A percentile compares a stretch with the other conserved stretches of the same genome.
Evolutionary conservation across 2,113 vertebrate species (phyloP).

Genomic region (Pelmatolapia mariae): DNA sequence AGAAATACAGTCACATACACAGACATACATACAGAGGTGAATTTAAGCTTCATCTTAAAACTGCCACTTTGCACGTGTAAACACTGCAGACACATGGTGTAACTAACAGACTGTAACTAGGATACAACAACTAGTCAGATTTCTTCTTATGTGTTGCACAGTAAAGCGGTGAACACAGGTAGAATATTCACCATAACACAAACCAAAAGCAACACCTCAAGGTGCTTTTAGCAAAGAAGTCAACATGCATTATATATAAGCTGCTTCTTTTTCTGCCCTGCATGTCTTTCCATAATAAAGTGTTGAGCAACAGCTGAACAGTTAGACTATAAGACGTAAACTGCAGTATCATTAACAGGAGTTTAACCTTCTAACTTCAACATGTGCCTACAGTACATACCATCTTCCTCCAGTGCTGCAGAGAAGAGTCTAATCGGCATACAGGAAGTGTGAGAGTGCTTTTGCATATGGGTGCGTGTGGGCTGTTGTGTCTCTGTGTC

Average conservation of each 20-base stretch:
- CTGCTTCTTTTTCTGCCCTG: neutral
- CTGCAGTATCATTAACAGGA: neutral
- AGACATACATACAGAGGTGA: neutral
- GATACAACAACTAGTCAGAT: neutral
- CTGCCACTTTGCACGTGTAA: neutral
- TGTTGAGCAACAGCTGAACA: neutral
- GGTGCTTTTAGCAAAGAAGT: neutral
- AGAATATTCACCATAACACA: neutral
- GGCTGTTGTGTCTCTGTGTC: neutral
- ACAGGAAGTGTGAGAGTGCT: slow-evolving; percentile 31
- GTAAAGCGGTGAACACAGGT: neutral
- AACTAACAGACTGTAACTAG: neutral
- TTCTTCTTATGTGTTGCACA: neutral
- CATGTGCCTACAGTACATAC: slow-evolving; percentile 40
- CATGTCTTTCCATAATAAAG: neutral
- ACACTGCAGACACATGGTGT: neutral
- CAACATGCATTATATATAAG: neutral
- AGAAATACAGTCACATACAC: neutral
- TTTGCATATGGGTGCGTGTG: neutral
- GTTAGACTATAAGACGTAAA: neutral
- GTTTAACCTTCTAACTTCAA: neutral
- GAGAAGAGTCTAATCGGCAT: slow-evolving; percentile 39
- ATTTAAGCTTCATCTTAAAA: neutral
- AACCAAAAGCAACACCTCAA: neutral
- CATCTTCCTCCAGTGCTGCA: slow-evolving; percentile 40